Percentiles rank a stretch among this genome's conserved stretches.
Evolutionary conservation across 2,113 vertebrate species (phyloP).

Genomic region (Nannospalax galili): DNA sequence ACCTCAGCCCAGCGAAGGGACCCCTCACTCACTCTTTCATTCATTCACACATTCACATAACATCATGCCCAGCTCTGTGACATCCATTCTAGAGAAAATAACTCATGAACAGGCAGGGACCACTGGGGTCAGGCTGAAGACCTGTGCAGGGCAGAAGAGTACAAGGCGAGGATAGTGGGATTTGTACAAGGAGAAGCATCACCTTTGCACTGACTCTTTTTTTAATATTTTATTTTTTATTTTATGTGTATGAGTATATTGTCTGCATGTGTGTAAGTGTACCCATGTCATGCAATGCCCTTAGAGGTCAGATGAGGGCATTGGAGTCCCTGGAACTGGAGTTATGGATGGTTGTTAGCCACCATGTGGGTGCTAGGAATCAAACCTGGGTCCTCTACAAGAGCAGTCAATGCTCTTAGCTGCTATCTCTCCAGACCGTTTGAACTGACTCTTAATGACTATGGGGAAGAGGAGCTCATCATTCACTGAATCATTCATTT

Average conservation of each 20-base stretch:
- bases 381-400: too few relatives aligned
- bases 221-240: too few relatives aligned
- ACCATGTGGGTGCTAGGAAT: too few relatives aligned
- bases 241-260: too few relatives aligned
- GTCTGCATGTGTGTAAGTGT: too few relatives aligned
- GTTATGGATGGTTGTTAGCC: too few relatives aligned
- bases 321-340: too few relatives aligned
- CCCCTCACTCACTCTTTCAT: not conserved
- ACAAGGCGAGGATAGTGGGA: too few relatives aligned
- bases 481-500: not conserved
- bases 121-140: not conserved
- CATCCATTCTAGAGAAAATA: not conserved
- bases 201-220: not conserved
- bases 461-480: not conserved
- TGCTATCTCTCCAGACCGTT: not conserved
- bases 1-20: not conserved
- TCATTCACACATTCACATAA: not conserved
- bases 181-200: not conserved
- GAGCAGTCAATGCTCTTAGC: too few relatives aligned
- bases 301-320: too few relatives aligned
- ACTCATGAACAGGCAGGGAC: not conserved
- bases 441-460: not conserved
- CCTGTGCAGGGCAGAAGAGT: not conserved
- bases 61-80: not conserved
- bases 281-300: too few relatives aligned